Evolutionary conservation across 2,797 vertebrate genomes (phyloP).

Genomic region (Mallotus villosus): DNA sequence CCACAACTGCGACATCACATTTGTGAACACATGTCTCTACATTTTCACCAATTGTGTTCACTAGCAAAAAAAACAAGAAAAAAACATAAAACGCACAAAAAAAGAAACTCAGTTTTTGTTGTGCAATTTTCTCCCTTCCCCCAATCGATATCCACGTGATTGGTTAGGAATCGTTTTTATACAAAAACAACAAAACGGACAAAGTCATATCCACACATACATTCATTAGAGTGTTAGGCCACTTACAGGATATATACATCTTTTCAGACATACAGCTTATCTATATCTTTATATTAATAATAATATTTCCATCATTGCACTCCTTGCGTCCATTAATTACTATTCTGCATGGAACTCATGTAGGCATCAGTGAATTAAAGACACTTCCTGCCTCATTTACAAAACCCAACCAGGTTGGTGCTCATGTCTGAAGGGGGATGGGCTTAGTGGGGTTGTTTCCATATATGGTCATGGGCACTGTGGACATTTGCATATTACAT

Average conservation of each 20-base stretch:
- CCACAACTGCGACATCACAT: background rate
- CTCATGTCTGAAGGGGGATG: slow-evolving; percentile 6
- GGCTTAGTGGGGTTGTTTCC: slow-evolving; percentile 1
- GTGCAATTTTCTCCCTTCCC: slow-evolving; percentile 61
- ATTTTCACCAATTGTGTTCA: slow-evolving; percentile 38
- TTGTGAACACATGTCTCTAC: slow-evolving; percentile 20
- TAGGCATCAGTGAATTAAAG: slow-evolving; percentile 29
- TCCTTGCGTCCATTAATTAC: slow-evolving; percentile 35
- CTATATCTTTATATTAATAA: slow-evolving; percentile 33
- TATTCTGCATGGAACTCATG: slow-evolving; percentile 33
- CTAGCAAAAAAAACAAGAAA: slow-evolving; percentile 25
- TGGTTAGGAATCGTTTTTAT: slow-evolving; percentile 35
- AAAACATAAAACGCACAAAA: slow-evolving; percentile 4
- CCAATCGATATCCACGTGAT: slow-evolving; percentile 30
- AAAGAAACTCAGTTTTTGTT: slow-evolving; percentile 35
- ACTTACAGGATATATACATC: slow-evolving; percentile 30
- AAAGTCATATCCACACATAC: slow-evolving; percentile 50
- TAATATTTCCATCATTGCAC: slow-evolving; percentile 53
- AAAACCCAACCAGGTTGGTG: slow-evolving; percentile 7
- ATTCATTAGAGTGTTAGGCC: slow-evolving; percentile 60
- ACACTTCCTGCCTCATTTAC: slow-evolving; percentile 26
- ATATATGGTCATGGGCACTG: slow-evolving; percentile 31
- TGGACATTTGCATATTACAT: slow-evolving; percentile 41
- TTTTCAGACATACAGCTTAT: slow-evolving; percentile 35
- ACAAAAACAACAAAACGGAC: slow-evolving; percentile 24